phyloP scores from a whole-genome alignment of 2,888 invertebrate genomes.

The Rhamphomyia laevipes region DNA sequence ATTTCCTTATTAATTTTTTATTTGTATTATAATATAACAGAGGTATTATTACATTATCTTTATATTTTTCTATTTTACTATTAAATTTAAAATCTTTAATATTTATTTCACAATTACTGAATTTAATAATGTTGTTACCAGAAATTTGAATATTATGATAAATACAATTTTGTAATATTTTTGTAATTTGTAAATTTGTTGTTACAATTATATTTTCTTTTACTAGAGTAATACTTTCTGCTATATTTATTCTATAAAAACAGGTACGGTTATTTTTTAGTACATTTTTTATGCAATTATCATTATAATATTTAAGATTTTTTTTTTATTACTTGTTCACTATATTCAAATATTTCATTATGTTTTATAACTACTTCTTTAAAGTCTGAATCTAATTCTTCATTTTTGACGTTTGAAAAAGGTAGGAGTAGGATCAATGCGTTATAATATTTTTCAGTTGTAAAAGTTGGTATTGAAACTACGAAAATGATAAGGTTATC shows the following conservation, averaged over 20 bases:
- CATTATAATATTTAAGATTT: not conserved
- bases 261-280: not conserved
- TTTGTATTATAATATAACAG: not conserved
- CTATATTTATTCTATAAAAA: too few species aligned
- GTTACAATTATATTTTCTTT: not conserved
- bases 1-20: not conserved
- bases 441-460: not conserved
- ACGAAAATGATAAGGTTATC: too few species aligned
- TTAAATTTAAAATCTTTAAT: not conserved
- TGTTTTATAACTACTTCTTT: not conserved
- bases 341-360: not conserved
- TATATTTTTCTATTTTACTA: not conserved
- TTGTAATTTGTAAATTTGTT: not conserved
- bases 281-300: not conserved
- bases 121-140: conserved; percentile 1
- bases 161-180: not conserved
- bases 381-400: not conserved
- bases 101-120: conserved; percentile 1
- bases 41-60: conserved; percentile 1
- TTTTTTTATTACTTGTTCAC: not conserved
- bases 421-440: conserved; percentile 1
- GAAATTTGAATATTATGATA: not conserved
- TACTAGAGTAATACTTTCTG: too few species aligned
- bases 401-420: not conserved
- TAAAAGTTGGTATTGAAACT: too few species aligned